Evolutionary conservation across 2,888 invertebrate genomes (phyloP).

Genomic region (Rhimphoctona megacephalus): DNA sequence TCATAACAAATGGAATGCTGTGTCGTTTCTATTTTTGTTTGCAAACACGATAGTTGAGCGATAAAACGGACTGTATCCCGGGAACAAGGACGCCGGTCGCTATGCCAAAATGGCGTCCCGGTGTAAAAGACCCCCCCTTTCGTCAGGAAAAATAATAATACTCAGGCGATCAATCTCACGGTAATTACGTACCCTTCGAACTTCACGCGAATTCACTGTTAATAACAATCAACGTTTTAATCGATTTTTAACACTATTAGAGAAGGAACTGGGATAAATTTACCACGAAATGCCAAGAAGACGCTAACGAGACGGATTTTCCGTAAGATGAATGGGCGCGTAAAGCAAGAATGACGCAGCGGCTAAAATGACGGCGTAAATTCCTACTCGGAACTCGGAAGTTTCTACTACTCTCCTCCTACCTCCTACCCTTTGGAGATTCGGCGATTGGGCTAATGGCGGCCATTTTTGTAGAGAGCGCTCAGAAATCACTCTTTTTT

Average conservation of each 20-base stretch:
- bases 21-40: slow-evolving; percentile 7
- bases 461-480: slow-evolving; percentile 19
- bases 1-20: neutral
- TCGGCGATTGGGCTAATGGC: slow-evolving; percentile 31
- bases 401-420: too few species aligned
- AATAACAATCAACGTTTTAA: neutral
- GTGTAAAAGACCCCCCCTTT: slow-evolving; percentile 31
- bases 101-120: slow-evolving; percentile 68
- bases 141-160: slow-evolving; percentile 8
- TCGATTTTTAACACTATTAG: neutral
- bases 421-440: neutral
- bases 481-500: slow-evolving; percentile 5
- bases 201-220: neutral
- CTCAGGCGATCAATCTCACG: neutral
- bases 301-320: slow-evolving; percentile 55
- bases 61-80: neutral
- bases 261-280: slow-evolving; percentile 11
- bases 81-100: slow-evolving; percentile 62
- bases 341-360: slow-evolving; percentile 44
- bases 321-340: slow-evolving; percentile 58
- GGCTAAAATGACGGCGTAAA: slow-evolving; percentile 40
- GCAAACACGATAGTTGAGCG: neutral
- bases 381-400: slow-evolving; percentile 10
- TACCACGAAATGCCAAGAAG: neutral
- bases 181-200: neutral